Conservation (phyloP, 2,113 vertebrate species). For the Vimba vimba region DNA sequence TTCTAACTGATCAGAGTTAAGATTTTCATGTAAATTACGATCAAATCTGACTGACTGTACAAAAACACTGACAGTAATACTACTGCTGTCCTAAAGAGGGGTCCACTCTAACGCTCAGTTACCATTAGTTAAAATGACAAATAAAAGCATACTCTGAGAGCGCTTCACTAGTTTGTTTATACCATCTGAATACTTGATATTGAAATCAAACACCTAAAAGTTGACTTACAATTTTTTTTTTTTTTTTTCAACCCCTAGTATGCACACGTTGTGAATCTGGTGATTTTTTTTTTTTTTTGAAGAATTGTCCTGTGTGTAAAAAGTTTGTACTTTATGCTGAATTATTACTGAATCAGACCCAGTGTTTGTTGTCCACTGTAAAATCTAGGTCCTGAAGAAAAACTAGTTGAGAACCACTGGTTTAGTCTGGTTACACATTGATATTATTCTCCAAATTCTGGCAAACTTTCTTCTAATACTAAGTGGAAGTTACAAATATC, state of each 20-base stretch:
- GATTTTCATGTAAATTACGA: too few species aligned
- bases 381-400: background rate
- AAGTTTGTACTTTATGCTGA: background rate
- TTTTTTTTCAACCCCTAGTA: background rate
- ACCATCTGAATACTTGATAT: too few species aligned
- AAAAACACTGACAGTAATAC: too few species aligned
- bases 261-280: background rate
- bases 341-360: background rate
- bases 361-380: background rate
- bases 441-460: background rate
- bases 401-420: background rate
- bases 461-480: background rate
- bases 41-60: too few species aligned
- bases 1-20: too few species aligned
- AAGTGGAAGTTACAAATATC: conserved; percentile 52
- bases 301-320: background rate
- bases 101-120: too few species aligned
- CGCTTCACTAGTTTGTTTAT: too few species aligned
- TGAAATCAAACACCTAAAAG: too few species aligned
- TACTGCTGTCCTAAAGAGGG: too few species aligned
- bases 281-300: background rate
- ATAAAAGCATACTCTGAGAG: too few species aligned
- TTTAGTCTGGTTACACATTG: background rate
- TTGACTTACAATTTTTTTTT: too few species aligned
- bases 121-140: too few species aligned